Base-by-base conservation (phyloP, 30 jellyfish, hydroid and myxozoan genomes). In the Hydractinia symbiolongicarpus region DNA sequence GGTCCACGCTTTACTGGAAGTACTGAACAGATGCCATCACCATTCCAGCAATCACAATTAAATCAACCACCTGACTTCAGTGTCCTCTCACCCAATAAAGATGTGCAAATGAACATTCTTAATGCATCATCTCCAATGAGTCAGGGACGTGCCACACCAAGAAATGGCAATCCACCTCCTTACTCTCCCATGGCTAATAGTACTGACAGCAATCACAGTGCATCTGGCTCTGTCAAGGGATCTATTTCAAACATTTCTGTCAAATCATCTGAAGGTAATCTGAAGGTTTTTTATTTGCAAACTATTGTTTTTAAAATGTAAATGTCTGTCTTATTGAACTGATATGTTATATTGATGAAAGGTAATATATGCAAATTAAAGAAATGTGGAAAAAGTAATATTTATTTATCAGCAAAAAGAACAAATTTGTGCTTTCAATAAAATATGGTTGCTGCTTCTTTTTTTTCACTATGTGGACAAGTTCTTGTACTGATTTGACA, bases 91-190 rank as follows among this genome's bases (percentile, higher is more conserved):
- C 87, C 87, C 4, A 79, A 66, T 66, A 79, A 79, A 79, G 87
- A 79, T 15, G 20, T 16, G 17, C 69, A 54, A 49, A 44, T 80
- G 61, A 67, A 83, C 7, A 30, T 30, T 30, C 89, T 90, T 16
- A 16, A 13, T 58, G 74, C 74, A n/a, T 86, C 98, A 9, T 95
- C 96, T 9, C 64, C 81, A 55, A 62, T 51, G 21, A 60, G 62
- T 11, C 79, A 79, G 4, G 87, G 81, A 9, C 30, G 87, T 72
- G 69, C 96, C 90, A 50, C 89, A 82, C 82, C 95, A n/a, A 70
- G 86, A 55, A 84, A 51, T 58, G 96, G 81, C 77, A 66, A 21
- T 57, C 90, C 89, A 77, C 83, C 95, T 71, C 88, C 96, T 85
- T 55, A 60, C 84, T 61, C 86, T 82, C 56, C 95, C 55, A 70